phyloP scores from a whole-genome alignment of 2,888 invertebrate species.

The Tetheella fluctuosa region DNA sequence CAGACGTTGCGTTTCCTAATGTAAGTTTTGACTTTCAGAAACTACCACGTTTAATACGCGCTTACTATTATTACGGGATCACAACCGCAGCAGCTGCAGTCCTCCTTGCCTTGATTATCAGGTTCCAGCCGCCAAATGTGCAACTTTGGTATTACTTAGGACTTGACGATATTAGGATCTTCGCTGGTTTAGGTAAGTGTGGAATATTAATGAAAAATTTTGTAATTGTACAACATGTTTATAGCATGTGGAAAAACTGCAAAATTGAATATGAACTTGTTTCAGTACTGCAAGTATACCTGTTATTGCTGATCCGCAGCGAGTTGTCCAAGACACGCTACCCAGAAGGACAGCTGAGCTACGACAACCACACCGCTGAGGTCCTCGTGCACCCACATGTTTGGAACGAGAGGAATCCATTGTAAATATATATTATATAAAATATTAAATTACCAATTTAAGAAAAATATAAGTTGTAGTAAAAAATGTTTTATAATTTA shows the following conservation, averaged over 20 bases:
- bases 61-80: conserved; percentile 52
- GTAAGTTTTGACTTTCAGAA: conserved; percentile 33
- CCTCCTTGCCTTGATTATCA: conserved; percentile 2
- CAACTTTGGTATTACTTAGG: background rate
- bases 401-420: background rate
- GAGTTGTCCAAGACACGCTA: conserved; percentile 43
- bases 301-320: conserved; percentile 41
- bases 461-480: too few relatives aligned
- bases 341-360: conserved; percentile 39
- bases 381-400: conserved; percentile 28
- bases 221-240: too few relatives aligned
- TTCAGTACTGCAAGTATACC: conserved; percentile 48
- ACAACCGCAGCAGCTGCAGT: conserved; percentile 35
- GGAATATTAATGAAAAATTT: too few relatives aligned
- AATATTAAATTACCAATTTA: background rate
- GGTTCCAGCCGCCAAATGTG: background rate
- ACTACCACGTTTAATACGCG: conserved; percentile 33
- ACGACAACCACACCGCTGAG: conserved; percentile 41
- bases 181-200: conserved; percentile 4
- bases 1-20: too few relatives aligned
- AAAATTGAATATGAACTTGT: too few relatives aligned
- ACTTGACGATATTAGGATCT: background rate
- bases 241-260: too few relatives aligned
- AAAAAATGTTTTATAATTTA: too few relatives aligned
- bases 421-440: conserved; percentile 5